These are phyloP conservation scores for Cataglyphis albicans DNA, from an alignment of 2,888 invertebrate species.

Conservation along the genomic window DNA sequence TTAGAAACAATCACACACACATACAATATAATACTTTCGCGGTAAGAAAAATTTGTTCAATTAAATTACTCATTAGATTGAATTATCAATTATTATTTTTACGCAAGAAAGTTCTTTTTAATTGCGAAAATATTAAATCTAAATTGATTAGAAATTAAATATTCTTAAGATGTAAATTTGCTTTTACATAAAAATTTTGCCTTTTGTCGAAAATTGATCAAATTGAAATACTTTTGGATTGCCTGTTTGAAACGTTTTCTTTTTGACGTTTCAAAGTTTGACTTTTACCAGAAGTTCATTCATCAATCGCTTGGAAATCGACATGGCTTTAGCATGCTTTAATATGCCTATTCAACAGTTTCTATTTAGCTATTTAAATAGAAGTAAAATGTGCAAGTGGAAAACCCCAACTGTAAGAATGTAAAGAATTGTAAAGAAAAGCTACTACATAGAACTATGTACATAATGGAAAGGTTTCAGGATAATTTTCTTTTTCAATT, in stretches of 20 bases:
- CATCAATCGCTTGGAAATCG: background rate
- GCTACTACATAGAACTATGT: background rate
- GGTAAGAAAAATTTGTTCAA: background rate
- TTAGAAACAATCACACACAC: background rate
- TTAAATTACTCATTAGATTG: background rate
- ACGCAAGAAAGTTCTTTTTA: background rate
- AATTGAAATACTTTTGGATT: background rate
- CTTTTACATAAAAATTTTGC: too few species aligned
- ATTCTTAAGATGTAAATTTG: background rate
- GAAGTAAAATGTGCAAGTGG: background rate
- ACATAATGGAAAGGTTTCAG: background rate
- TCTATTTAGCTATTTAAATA: background rate
- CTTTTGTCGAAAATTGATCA: background rate
- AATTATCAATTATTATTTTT: background rate
- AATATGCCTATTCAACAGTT: background rate
- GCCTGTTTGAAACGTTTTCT: background rate
- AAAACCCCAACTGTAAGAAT: background rate
- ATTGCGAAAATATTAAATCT: background rate
- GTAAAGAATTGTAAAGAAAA: background rate
- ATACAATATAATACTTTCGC: background rate
- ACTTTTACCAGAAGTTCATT: background rate
- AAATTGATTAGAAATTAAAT: background rate
- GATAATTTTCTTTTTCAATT: background rate
- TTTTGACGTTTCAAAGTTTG: background rate
- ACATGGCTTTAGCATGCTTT: background rate